Percentiles rank a stretch among this genome's conserved stretches.
Conservation (phyloP, 2,888 invertebrate genomes). For the Oscheius onirici region DNA sequence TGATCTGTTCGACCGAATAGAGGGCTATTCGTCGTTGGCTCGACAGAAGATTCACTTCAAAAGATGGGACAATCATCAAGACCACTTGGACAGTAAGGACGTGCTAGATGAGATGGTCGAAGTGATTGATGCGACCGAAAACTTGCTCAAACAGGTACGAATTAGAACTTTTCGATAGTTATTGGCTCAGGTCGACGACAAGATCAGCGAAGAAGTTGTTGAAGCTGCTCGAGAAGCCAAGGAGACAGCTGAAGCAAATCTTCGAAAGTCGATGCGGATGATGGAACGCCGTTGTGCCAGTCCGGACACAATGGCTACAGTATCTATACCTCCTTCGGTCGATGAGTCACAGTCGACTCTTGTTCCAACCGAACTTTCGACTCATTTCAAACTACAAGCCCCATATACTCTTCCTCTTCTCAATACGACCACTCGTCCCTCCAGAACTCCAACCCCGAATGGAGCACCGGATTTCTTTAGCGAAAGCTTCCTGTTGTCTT, state of each 20-base stretch:
- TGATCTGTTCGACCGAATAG: constrained; percentile 54
- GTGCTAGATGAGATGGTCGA: constrained; percentile 33
- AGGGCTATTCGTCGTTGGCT: constrained; percentile 38
- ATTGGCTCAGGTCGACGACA: neutral
- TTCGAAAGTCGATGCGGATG: constrained; percentile 4
- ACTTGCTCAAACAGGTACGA: neutral
- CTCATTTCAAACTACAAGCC: neutral
- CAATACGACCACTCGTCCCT: neutral
- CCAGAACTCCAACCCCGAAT: constrained; percentile 12
- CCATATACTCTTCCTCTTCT: constrained; percentile 2
- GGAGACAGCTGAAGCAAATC: neutral
- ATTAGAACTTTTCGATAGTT: neutral
- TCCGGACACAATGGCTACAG: neutral
- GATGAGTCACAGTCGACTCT: neutral
- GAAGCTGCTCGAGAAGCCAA: neutral
- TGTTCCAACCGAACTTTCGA: neutral
- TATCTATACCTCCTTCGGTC: neutral
- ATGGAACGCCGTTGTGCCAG: neutral
- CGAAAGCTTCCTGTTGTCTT: constrained; percentile 7
- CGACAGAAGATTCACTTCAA: constrained; percentile 36
- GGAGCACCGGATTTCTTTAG: neutral
- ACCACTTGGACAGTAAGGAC: constrained; percentile 33
- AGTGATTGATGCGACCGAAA: constrained; percentile 19
- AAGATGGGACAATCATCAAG: constrained; percentile 39
- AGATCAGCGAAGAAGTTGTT: neutral